Evolutionary conservation across 2,797 vertebrate genomes (phyloP), one percentile per base, ranked within the genome.

Genomic region (Pseudomugil tenellus): DNA sequence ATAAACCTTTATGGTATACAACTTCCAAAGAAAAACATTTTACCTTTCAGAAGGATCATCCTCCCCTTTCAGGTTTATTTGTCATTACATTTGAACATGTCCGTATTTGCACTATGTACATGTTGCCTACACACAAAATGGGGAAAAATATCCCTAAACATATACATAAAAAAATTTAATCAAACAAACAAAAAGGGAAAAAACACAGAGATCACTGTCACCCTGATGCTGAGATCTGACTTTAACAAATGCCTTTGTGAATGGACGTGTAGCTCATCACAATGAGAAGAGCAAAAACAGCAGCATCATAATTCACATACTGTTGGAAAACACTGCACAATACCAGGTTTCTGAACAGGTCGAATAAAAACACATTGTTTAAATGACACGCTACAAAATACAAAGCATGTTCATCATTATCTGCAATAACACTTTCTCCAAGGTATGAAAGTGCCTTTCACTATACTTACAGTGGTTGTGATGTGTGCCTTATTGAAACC

Each of bases 61-160:
- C 72, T 77, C 83, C 86, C 70, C 80, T 80, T 87, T 87, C 64
- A 80, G 79, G 70, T 86, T 84, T 91, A 74, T 88, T 91, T 87
- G 75, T 88, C 83, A 87, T 87, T 90, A 90, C 88, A 91, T 89
- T 87, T 90, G 67, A 87, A 84, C 83, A 90, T 87, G 68, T 87
- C 57, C 76, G 89, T 89, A 89, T 91, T 91, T 92, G 84, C 87
- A 90, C 16, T 92, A 92, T 93, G 62, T 92, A 93, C 92, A 93
- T 41, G 62, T 87, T 67, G 75, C 89, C 75, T 84, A 89, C 72
- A 89, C 88, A 92, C 82, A 86, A 72, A 35, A 80, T 76, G 63
- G 67, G 81, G 76, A 87, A 77, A 84, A 82, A 77, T 77, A 57
- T 81, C 60, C 58, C 62, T 59, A 81, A 87, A 72, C 68, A 79